phyloP scores from a whole-genome alignment of 2,888 invertebrate genomes.

The Rotaria magnacalcarata region DNA sequence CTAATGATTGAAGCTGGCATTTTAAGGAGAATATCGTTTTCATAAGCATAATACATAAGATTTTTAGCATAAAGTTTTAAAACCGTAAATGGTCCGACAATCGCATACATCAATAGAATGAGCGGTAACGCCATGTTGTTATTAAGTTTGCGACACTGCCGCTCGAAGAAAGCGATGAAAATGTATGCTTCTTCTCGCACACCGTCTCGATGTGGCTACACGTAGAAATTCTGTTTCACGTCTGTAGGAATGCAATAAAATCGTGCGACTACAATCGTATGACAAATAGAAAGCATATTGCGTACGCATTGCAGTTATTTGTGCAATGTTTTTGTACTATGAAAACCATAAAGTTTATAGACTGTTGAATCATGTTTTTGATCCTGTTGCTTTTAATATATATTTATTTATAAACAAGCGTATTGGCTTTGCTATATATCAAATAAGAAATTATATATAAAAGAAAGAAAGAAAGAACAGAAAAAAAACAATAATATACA shows the following conservation, averaged over 20 bases:
- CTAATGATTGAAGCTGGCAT: neutral
- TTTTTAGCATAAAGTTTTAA: neutral
- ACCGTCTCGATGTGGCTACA: no score
- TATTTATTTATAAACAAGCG: neutral
- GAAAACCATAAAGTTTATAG: no score
- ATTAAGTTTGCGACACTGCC: neutral
- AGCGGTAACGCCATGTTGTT: neutral
- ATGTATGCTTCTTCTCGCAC: neutral
- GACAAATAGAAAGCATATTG: no score
- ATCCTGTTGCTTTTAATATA: neutral
- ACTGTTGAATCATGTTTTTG: no score
- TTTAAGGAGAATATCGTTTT: neutral
- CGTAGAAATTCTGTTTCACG: no score
- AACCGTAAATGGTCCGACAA: constrained; percentile 15
- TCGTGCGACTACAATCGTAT: no score
- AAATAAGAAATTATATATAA: neutral
- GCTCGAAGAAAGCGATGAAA: neutral
- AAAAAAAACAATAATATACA: neutral
- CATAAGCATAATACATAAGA: neutral
- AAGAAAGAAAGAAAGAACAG: neutral
- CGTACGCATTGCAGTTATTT: no score
- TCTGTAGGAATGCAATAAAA: no score
- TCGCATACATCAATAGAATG: neutral
- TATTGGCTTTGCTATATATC: neutral
- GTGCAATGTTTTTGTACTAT: no score